phyloP scores from a whole-genome alignment of 2,113 vertebrate genomes.

The Numenius arquata region DNA sequence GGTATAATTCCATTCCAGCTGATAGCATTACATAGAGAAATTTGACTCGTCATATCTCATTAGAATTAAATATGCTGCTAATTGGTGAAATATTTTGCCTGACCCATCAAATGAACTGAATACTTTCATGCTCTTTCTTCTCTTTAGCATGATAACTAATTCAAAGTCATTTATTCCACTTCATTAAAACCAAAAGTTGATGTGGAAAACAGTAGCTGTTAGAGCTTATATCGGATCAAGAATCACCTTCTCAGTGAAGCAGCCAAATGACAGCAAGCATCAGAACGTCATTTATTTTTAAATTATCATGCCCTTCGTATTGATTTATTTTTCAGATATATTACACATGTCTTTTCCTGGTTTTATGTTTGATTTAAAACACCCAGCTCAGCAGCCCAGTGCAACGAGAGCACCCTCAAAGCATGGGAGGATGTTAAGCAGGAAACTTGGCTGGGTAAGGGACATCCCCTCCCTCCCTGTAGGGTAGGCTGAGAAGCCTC shows the following conservation, averaged over 20 bases:
- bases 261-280: background rate
- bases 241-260: background rate
- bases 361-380: rapidly evolving
- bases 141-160: background rate
- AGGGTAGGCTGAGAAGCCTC: background rate
- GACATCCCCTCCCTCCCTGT: background rate
- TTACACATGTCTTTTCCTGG: rapidly evolving
- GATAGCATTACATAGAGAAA: background rate
- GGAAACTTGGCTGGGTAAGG: background rate
- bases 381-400: rapidly evolving
- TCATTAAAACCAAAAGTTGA: background rate
- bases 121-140: background rate
- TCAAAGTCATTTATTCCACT: background rate
- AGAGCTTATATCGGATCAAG: background rate
- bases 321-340: background rate
- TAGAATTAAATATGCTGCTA: background rate
- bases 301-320: rapidly evolving
- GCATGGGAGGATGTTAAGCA: background rate
- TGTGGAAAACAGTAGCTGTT: background rate
- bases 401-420: too few species aligned
- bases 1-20: background rate
- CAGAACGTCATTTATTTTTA: background rate
- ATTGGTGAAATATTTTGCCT: background rate
- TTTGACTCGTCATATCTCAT: background rate
- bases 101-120: background rate